Percentiles rank a stretch among this genome's conserved stretches.
These are phyloP conservation scores for Electrona antarctica DNA, from an alignment of 2,113 vertebrate species.

Conservation along the genomic window DNA sequence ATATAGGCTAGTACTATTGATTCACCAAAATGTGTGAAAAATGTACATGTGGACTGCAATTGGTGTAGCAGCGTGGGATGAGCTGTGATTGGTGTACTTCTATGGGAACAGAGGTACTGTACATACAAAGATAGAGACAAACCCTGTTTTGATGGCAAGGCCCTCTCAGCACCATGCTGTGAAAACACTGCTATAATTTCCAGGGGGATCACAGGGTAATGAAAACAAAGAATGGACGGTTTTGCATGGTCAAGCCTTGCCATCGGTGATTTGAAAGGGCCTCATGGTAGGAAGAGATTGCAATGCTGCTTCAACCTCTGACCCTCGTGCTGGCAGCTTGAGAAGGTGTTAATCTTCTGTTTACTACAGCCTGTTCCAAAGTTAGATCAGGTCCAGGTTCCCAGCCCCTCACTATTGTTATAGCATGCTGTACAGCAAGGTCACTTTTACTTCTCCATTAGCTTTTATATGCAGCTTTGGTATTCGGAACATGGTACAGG, in stretches of 20 bases:
- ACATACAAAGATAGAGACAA: too few relatives aligned
- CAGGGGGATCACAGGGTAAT: neutral
- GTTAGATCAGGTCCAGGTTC: neutral
- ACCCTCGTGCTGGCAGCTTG: constrained; percentile 28
- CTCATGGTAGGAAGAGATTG: constrained; percentile 11
- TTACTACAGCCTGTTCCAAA: constrained; percentile 28
- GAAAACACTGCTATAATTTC: neutral
- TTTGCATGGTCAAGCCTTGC: neutral
- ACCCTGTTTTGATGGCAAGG: too few relatives aligned
- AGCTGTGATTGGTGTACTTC: too few relatives aligned
- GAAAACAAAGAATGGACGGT: neutral
- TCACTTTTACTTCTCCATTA: constrained; percentile 16
- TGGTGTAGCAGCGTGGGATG: too few relatives aligned
- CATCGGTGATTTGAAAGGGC: neutral
- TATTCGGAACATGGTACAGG: constrained; percentile 50
- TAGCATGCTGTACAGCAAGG: neutral
- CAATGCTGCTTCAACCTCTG: constrained; percentile 26
- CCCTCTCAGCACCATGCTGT: too few relatives aligned
- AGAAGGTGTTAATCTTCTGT: constrained; percentile 43
- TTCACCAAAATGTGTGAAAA: neutral
- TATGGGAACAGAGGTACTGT: too few relatives aligned
- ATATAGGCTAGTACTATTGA: too few relatives aligned
- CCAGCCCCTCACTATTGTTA: neutral
- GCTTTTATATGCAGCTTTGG: constrained; percentile 46
- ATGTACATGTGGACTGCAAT: neutral